Percentiles rank a stretch among this genome's conserved stretches.
These are phyloP conservation scores for Antigone vipio DNA, from an alignment of 2,113 vertebrate genomes.

Conservation along the genomic window DNA sequence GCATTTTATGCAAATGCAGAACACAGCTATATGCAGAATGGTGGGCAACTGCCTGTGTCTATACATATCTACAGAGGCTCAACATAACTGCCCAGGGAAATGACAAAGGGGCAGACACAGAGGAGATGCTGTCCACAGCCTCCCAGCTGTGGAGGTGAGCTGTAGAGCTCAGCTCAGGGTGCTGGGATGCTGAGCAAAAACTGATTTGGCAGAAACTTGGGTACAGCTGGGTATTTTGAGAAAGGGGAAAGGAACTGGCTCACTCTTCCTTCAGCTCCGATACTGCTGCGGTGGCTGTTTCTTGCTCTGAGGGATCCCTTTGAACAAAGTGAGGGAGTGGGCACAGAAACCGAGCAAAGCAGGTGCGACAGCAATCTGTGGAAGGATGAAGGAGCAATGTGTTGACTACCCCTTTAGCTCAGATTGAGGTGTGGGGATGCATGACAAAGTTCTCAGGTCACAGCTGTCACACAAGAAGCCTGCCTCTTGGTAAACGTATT, in stretches of 20 bases:
- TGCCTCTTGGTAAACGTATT: background rate
- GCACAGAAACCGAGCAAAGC: background rate
- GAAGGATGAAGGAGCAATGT: background rate
- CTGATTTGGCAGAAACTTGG: background rate
- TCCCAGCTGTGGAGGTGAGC: background rate
- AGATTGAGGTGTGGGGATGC: background rate
- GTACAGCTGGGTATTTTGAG: background rate
- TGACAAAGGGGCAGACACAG: background rate
- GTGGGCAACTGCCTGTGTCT: background rate
- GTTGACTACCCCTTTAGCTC: background rate
- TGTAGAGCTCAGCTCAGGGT: background rate
- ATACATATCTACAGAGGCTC: background rate
- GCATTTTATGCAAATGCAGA: background rate
- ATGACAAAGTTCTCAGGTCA: background rate
- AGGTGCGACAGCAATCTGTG: background rate
- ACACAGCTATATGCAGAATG: background rate
- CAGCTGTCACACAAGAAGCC: background rate
- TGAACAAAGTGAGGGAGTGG: background rate
- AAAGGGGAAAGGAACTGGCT: background rate
- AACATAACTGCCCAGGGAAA: background rate
- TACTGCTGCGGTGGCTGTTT: background rate
- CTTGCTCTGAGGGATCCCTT: background rate
- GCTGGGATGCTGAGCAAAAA: background rate
- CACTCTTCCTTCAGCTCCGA: background rate
- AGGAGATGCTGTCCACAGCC: background rate